These are phyloP conservation scores for Octopus bimaculoides DNA, from an alignment of 1,140 invertebrate species.

Conservation along the genomic window DNA sequence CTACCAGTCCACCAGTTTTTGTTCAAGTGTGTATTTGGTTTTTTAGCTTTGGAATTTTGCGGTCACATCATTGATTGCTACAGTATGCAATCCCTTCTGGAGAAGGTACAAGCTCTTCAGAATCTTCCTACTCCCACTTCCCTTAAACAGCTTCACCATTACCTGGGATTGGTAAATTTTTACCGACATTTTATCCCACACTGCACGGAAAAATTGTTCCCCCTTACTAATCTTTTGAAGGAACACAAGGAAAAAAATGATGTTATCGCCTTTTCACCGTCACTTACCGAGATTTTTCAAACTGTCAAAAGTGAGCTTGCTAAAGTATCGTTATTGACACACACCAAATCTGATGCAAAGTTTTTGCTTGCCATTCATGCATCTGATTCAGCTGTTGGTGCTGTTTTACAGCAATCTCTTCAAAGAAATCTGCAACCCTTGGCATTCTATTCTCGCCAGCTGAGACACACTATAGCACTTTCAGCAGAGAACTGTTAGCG, in stretches of 20 bases:
- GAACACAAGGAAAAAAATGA: not conserved
- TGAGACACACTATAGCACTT: too few relatives aligned
- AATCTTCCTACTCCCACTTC: not conserved
- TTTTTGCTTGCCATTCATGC: too few relatives aligned
- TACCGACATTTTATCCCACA: not conserved
- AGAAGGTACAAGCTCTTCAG: not conserved
- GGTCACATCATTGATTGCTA: conserved; percentile 10
- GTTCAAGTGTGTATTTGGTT: conserved; percentile 9
- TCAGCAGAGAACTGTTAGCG: too few relatives aligned
- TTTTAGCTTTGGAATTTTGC: not conserved
- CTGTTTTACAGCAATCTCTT: too few relatives aligned
- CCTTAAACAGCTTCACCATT: not conserved
- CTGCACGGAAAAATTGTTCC: not conserved
- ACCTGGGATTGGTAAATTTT: not conserved
- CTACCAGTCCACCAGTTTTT: not conserved
- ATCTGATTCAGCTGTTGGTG: too few relatives aligned
- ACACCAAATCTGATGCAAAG: too few relatives aligned
- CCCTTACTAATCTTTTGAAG: not conserved
- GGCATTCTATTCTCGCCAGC: too few relatives aligned
- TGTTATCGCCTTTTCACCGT: not conserved
- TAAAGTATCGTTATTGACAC: too few relatives aligned
- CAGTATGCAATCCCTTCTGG: not conserved
- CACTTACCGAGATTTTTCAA: too few relatives aligned
- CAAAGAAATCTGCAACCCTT: too few relatives aligned
- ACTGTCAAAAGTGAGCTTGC: too few relatives aligned